These are phyloP conservation scores for Oryzias javanicus DNA, from an alignment of 2,113 vertebrate species.

Conservation along the genomic window DNA sequence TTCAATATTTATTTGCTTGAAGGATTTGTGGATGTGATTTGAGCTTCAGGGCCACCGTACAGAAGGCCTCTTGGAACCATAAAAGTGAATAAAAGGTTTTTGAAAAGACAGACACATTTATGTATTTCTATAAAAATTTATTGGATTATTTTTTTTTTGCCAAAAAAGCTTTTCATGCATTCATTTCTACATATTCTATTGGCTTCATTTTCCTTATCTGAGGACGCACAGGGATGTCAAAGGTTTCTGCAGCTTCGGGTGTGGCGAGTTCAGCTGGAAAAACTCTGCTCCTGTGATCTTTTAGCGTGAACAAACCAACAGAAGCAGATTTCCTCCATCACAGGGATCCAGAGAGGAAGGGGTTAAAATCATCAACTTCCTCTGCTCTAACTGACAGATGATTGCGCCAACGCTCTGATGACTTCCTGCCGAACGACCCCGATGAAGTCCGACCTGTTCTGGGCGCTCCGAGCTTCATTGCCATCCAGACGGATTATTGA, in stretches of 20 bases:
- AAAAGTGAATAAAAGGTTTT: too few relatives aligned
- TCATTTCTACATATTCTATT: too few relatives aligned
- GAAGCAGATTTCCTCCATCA: slow-evolving; percentile 76
- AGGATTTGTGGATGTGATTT: too few relatives aligned
- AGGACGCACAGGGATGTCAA: too few relatives aligned
- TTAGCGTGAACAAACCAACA: slow-evolving; percentile 64
- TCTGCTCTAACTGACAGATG: slow-evolving; percentile 22
- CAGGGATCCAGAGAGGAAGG: slow-evolving; percentile 20
- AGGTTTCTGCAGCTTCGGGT: background rate
- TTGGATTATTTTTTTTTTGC: too few relatives aligned
- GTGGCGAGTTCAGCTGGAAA: slow-evolving; percentile 68
- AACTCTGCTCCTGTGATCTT: slow-evolving; percentile 76
- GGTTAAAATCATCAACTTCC: slow-evolving; percentile 34
- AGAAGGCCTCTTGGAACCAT: too few relatives aligned
- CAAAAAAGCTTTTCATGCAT: too few relatives aligned
- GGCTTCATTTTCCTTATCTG: too few relatives aligned
- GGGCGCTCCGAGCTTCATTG: slow-evolving; percentile 4
- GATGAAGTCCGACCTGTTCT: slow-evolving; percentile 13
- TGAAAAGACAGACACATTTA: too few relatives aligned
- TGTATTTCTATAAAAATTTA: too few relatives aligned
- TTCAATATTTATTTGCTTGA: too few relatives aligned
- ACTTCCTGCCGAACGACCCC: slow-evolving; percentile 14
- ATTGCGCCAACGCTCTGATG: slow-evolving; percentile 25
- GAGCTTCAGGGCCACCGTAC: too few relatives aligned
- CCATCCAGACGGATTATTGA: background rate